Conservation (phyloP, 2,113 vertebrate species). For the Cyanoramphus novaezelandiae region DNA sequence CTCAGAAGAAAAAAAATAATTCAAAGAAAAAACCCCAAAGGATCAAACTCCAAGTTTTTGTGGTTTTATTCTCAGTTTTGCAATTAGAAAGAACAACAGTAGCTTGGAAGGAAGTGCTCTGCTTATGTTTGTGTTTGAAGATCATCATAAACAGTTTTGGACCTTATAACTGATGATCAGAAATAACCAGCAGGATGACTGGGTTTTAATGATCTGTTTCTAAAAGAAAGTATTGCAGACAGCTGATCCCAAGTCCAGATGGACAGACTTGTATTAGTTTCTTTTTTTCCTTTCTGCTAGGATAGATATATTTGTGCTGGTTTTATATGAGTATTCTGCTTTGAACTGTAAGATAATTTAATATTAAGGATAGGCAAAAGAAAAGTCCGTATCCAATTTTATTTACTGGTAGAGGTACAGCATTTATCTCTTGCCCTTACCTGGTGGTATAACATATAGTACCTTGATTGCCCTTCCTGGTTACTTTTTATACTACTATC, state of each 20-base stretch:
- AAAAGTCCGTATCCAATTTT: background rate
- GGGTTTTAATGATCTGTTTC: background rate
- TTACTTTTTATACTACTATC: background rate
- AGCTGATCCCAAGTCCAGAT: background rate
- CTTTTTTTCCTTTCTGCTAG: background rate
- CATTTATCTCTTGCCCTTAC: background rate
- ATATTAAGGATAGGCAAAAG: background rate
- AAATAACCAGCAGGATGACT: background rate
- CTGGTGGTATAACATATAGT: rapidly evolving
- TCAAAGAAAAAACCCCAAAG: background rate
- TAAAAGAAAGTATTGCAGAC: background rate
- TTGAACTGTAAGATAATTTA: background rate
- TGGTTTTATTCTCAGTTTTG: background rate
- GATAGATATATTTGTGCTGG: background rate
- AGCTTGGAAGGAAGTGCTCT: background rate
- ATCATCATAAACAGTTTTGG: background rate
- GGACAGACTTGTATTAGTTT: background rate
- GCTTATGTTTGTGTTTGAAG: background rate
- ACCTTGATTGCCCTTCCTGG: background rate
- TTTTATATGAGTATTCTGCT: background rate
- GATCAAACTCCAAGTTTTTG: background rate
- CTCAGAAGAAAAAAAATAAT: background rate
- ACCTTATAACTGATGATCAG: background rate
- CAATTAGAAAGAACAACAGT: background rate
- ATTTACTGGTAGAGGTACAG: background rate